Evolutionary conservation across 2,797 vertebrate genomes (phyloP), one percentile per base, ranked within the genome.

Genomic region (Onychomys torridus): DNA sequence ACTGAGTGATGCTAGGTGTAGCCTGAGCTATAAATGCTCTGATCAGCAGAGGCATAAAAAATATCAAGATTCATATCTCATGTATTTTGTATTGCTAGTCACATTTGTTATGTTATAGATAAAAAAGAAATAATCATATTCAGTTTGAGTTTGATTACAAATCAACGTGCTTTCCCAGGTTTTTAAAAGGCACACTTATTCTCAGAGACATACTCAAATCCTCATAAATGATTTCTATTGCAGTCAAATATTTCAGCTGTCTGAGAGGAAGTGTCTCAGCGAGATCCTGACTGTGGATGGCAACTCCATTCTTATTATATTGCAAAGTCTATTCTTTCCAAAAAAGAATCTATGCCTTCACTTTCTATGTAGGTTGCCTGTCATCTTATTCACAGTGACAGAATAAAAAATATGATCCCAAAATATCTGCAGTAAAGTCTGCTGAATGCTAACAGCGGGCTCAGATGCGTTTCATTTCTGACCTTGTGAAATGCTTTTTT

Each of bases 401-500:
- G 59, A 32, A 46, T 57, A 49, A 16, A 88, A 65, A 90, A 94
- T 37, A 94, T 27, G 57, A 83, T 91, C 75, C n/a, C 40, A 69
- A 77, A 94, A 85, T 96, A 92, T 82, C 94, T 89, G 91, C 85
- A 95, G 91, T 92, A 43, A 93, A 95, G 92, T 96, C 97, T 93
- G 57, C 89, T 97, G 84, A 95, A 88, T 96, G 93, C 82, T 78
- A 97, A 77, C 81, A 94, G 67, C 14, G 89, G 37, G 1, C 89
- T 97, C 90, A 87, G n/a, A 81, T 88, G 27, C 6, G 21, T 95
- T 98, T 63, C 21, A 43, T 93, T 96, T 97, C 85, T 97, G 90
- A 97, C 90, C 96, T 92, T 97, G 89, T 73, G 61, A 96, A 97
- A 94, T 94, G 85, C 75, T 93, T 96, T 88, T 81, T 95, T 92